Conservation (phyloP, 1,140 invertebrate genomes). For the Eurosta solidaginis region DNA sequence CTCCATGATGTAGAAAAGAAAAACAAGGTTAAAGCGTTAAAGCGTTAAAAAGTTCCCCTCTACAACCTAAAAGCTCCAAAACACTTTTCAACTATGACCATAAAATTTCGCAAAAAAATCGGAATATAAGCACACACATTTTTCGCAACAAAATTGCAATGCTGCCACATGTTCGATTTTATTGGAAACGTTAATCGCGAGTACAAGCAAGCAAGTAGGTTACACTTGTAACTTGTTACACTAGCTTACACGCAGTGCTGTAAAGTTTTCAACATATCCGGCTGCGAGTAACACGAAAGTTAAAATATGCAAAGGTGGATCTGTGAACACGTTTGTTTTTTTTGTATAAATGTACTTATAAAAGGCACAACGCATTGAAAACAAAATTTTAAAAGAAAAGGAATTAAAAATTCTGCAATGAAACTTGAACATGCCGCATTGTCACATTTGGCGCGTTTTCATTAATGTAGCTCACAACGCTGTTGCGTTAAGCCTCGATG, state of each 20-base stretch:
- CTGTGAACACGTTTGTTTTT: too few relatives aligned
- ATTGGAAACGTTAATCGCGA: neutral
- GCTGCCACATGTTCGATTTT: constrained; percentile 20
- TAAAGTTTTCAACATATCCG: neutral
- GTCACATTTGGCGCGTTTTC: constrained; percentile 13
- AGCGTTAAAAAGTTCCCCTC: too few relatives aligned
- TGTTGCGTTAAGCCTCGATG: too few relatives aligned
- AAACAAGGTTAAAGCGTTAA: too few relatives aligned
- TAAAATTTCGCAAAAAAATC: too few relatives aligned
- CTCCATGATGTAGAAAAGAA: too few relatives aligned
- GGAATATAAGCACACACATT: too few relatives aligned
- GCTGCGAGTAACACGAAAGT: too few relatives aligned
- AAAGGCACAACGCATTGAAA: neutral
- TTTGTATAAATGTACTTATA: constrained; percentile 20
- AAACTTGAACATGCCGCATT: constrained; percentile 23
- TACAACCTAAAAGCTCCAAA: too few relatives aligned
- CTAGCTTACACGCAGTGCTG: neutral
- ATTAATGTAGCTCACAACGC: neutral
- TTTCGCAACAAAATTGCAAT: neutral
- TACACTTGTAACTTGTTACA: neutral
- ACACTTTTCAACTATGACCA: too few relatives aligned
- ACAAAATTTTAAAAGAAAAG: neutral
- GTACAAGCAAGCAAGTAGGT: neutral
- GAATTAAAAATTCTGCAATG: constrained; percentile 1
- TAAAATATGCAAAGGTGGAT: too few relatives aligned